Evolutionary conservation across 1,140 invertebrate genomes (phyloP), one percentile per base, ranked within the genome.

Genomic region (Sweltsa coloradensis): DNA sequence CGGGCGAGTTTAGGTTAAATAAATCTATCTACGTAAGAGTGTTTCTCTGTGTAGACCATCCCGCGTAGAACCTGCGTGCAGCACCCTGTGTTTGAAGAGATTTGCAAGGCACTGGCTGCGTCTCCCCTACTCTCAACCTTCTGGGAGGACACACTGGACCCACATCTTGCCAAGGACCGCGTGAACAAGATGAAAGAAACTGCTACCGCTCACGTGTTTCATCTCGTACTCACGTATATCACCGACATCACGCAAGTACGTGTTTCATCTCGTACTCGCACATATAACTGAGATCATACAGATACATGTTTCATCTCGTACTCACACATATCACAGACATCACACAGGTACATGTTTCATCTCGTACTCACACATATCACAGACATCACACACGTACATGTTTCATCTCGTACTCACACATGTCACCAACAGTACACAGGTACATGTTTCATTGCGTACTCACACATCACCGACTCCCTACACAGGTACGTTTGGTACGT

Each of bases 81-180:
- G 45, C 78, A 82, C 62, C 76, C 78, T 34, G 60, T 80, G 26
- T 78, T 74, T 57, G 66, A 74, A 51, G 55, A 71, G 44, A 71
- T 79, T 52, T 68, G 69, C 25, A 62, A 66, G 55, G 57, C 68
- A 53, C 53, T 78, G 34, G 60, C 63, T 3, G 55, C 64, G 54
- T 67, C 68, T 6, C 59, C 71, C 29, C 60, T 70, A 49, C 48
- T 73, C 1, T 42, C 57, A 37, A 34, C 67, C 34, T 77, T 79
- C 59, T 76, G 77, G 70, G 42, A 44, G 14, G 54, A 45, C 19
- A 66, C 63, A 41, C 65, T 81, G 29, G 77, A 81, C 55, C 58
- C 66, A 27, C 66, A 70, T 43, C 67, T 80, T 49, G 47, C 57
- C 18, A 75, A 74, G 56, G 73, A 74, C 23, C 76, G 76, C 29